A percentile compares a stretch with the other conserved stretches of the same genome.
phyloP scores from a whole-genome alignment of 2,888 invertebrate genomes.

The Heliconius charithonia region DNA sequence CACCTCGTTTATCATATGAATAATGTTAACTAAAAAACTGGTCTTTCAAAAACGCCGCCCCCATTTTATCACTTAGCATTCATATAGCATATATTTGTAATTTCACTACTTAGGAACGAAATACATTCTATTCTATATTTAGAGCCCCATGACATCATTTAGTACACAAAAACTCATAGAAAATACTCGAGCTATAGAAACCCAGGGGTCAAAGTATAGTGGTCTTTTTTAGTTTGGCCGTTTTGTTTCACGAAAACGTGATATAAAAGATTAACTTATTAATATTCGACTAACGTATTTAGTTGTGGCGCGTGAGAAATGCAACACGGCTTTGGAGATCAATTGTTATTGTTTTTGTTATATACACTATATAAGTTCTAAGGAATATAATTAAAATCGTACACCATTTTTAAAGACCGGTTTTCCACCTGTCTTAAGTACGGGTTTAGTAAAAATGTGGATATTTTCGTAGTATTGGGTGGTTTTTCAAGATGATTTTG shows the following conservation, averaged over 20 bases:
- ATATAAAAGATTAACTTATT: constrained; percentile 83
- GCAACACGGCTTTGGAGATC: constrained; percentile 48
- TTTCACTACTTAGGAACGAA: constrained; percentile 64
- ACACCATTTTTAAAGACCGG: neutral
- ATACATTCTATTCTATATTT: neutral
- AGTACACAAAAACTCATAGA: constrained; percentile 52
- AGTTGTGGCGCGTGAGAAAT: constrained; percentile 63
- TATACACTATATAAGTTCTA: neutral
- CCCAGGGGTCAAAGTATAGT: constrained; percentile 59
- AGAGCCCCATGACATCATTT: neutral
- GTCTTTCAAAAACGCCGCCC: constrained; percentile 60
- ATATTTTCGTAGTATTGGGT: neutral
- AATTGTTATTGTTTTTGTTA: constrained; percentile 32
- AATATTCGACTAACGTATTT: constrained; percentile 74
- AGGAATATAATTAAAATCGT: constrained; percentile 19
- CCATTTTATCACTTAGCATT: constrained; percentile 71
- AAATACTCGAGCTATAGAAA: neutral
- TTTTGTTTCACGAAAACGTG: constrained; percentile 81
- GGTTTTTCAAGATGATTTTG: neutral
- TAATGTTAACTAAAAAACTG: constrained; percentile 45
- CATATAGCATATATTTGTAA: constrained; percentile 79
- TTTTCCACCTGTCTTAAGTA: constrained; percentile 1
- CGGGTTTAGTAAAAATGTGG: neutral
- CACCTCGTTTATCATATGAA: constrained; percentile 69
- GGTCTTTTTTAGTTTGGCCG: constrained; percentile 63